These are phyloP conservation scores for Empis livida DNA, from an alignment of 2,888 invertebrate genomes.

Conservation along the genomic window DNA sequence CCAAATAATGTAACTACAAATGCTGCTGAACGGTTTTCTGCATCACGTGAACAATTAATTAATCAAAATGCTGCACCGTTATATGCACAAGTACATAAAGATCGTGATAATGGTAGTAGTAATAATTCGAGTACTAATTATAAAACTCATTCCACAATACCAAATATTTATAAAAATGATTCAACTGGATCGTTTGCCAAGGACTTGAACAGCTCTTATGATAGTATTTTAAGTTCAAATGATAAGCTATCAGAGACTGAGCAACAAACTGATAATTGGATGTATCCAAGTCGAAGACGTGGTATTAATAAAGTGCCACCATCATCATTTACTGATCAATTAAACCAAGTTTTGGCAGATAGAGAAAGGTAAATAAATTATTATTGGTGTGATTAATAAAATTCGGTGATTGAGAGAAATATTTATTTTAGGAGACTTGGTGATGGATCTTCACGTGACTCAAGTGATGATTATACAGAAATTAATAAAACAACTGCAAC, in stretches of 20 bases:
- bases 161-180: slow-evolving; percentile 33
- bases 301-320: slow-evolving; percentile 49
- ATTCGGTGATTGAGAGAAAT: slow-evolving; percentile 8
- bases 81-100: slow-evolving; percentile 43
- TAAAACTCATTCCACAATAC: slow-evolving; percentile 22
- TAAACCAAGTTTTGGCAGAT: slow-evolving; percentile 77
- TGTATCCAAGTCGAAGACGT: slow-evolving; percentile 34
- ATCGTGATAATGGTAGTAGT: slow-evolving; percentile 19
- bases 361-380: slow-evolving; percentile 50
- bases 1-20: slow-evolving; percentile 10
- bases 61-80: slow-evolving; percentile 30
- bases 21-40: slow-evolving; percentile 12
- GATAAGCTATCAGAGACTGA: slow-evolving; percentile 34
- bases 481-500: slow-evolving; percentile 37
- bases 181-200: slow-evolving; percentile 18
- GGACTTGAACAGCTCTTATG: slow-evolving; percentile 36
- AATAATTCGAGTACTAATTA: neutral
- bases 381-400: neutral
- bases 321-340: slow-evolving; percentile 69
- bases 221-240: slow-evolving; percentile 36
- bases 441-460: slow-evolving; percentile 42
- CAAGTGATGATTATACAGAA: slow-evolving; percentile 49
- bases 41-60: slow-evolving; percentile 30
- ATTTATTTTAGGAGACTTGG: slow-evolving; percentile 28
- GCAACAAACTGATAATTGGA: slow-evolving; percentile 33